Percentiles rank a stretch among this genome's conserved stretches.
Evolutionary conservation across 2,888 invertebrate genomes (phyloP).

Genomic region (Chloroclysta siterata): DNA sequence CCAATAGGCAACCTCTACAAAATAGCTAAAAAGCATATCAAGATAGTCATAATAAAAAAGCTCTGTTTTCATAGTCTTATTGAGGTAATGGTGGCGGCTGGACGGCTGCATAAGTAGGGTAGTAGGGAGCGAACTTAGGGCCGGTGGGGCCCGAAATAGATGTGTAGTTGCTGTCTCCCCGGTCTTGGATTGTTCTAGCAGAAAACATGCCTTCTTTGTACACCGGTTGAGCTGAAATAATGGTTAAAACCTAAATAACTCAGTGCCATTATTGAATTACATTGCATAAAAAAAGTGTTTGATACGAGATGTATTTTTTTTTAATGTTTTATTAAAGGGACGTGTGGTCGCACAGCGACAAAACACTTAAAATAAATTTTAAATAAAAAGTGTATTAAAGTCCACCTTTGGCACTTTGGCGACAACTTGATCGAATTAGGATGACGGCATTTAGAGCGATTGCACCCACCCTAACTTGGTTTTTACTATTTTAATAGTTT

Average conservation of each 20-base stretch:
- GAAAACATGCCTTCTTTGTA: slow-evolving; percentile 86
- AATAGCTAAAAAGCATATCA: slow-evolving; percentile 41
- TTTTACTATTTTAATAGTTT: too few relatives aligned
- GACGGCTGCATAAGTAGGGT: slow-evolving; percentile 85
- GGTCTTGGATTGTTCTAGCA: slow-evolving; percentile 86
- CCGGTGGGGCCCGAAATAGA: slow-evolving; percentile 77
- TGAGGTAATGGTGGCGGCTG: slow-evolving; percentile 83
- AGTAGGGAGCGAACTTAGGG: slow-evolving; percentile 84
- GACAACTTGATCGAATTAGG: too few relatives aligned
- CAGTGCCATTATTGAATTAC: not conserved
- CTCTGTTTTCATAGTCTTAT: slow-evolving; percentile 41
- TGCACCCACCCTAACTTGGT: too few relatives aligned
- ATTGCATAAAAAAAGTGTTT: too few relatives aligned
- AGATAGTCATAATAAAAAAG: not conserved
- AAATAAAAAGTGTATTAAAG: too few relatives aligned
- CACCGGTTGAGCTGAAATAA: slow-evolving; percentile 86
- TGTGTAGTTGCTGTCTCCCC: slow-evolving; percentile 86
- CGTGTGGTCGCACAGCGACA: too few relatives aligned
- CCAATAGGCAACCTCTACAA: slow-evolving; percentile 44
- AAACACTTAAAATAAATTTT: too few relatives aligned
- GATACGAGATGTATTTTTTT: too few relatives aligned
- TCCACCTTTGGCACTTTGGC: too few relatives aligned
- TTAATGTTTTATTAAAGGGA: too few relatives aligned
- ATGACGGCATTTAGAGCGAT: too few relatives aligned
- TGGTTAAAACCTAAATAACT: not conserved